Percentiles rank a stretch among this genome's conserved stretches.
phyloP scores from a whole-genome alignment of 2,797 vertebrate genomes.

The Heteromormyrus szaboi region DNA sequence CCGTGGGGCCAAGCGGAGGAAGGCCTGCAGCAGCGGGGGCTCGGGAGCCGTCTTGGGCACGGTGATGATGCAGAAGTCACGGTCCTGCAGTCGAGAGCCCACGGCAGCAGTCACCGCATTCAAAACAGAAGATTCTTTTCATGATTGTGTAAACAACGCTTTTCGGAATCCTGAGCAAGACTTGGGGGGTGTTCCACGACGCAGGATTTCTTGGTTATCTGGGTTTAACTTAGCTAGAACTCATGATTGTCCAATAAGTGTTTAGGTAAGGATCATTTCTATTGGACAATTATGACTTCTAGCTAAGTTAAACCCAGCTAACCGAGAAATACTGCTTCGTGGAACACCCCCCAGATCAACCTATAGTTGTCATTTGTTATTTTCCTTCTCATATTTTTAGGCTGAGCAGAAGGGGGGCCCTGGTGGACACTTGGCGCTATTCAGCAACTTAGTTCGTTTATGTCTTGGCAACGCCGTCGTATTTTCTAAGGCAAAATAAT shows the following conservation, averaged over 20 bases:
- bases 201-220: no score
- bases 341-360: not conserved
- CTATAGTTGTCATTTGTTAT: not conserved
- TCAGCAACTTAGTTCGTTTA: not conserved
- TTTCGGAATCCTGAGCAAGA: not conserved
- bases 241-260: no score
- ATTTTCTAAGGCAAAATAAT: not conserved
- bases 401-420: not conserved
- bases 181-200: not conserved
- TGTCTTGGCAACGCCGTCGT: not conserved
- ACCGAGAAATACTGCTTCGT: no score
- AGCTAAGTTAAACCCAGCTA: no score
- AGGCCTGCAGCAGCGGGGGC: conserved; percentile 70
- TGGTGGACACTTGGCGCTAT: not conserved
- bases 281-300: no score
- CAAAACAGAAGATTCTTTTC: not conserved
- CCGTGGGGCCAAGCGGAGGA: conserved; percentile 58
- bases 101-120: not conserved
- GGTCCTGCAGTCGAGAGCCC: conserved; percentile 56
- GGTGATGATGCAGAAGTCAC: conserved; percentile 72
- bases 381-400: not conserved
- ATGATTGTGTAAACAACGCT: not conserved
- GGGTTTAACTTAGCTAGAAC: no score
- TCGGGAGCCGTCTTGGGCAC: conserved; percentile 64
- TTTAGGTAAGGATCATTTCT: no score